Percentiles rank a stretch among this genome's conserved stretches.
These are phyloP conservation scores for Brachionus rotundiformis DNA, from an alignment of 1,140 invertebrate species.

Conservation along the genomic window DNA sequence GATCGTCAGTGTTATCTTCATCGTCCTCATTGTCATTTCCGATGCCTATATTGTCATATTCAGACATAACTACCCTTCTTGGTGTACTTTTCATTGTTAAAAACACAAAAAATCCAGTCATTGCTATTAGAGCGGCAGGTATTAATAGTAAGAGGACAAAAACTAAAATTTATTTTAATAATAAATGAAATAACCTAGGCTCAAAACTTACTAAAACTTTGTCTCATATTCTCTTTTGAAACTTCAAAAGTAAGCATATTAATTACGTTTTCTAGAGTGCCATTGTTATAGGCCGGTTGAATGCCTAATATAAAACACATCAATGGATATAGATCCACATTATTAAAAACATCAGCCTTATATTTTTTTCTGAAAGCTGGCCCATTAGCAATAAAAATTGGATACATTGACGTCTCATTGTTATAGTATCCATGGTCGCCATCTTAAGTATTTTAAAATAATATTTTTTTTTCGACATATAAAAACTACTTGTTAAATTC, in stretches of 20 bases:
- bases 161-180: background rate
- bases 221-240: background rate
- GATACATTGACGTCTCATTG: slow-evolving; percentile 68
- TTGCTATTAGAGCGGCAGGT: background rate
- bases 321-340: slow-evolving; percentile 71
- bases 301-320: slow-evolving; percentile 46
- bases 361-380: slow-evolving; percentile 68
- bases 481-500: slow-evolving; percentile 28
- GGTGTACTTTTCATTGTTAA: slow-evolving; percentile 35
- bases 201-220: background rate
- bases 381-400: slow-evolving; percentile 72
- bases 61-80: background rate
- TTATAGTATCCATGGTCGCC: slow-evolving; percentile 74
- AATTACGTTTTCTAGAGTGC: slow-evolving; percentile 26
- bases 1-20: background rate
- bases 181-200: too few relatives aligned
- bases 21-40: background rate
- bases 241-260: slow-evolving; percentile 39
- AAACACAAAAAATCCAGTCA: slow-evolving; percentile 36
- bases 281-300: slow-evolving; percentile 3
- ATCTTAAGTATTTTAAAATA: slow-evolving; percentile 50
- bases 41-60: background rate
- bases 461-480: background rate
- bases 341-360: slow-evolving; percentile 68
- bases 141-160: slow-evolving; percentile 40